Evolutionary conservation across 1,140 invertebrate species (phyloP).

Genomic region (Helicoverpa zea): DNA sequence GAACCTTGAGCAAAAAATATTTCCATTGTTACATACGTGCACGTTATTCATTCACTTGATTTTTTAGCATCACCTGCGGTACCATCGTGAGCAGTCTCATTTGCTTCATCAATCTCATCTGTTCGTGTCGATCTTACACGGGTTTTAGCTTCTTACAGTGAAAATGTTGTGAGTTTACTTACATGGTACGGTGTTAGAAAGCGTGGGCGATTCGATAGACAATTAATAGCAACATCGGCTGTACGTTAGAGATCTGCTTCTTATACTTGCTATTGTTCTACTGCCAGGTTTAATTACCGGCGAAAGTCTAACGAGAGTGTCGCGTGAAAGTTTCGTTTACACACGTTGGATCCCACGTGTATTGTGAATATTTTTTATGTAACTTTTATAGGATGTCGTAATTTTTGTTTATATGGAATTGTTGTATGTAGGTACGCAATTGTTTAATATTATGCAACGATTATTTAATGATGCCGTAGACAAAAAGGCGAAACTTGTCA

Average conservation of each 20-base stretch:
- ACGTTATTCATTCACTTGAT: conserved; percentile 57
- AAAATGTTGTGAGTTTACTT: conserved; percentile 66
- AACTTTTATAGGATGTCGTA: conserved; percentile 55
- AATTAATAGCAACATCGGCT: conserved; percentile 75
- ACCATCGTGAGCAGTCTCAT: conserved; percentile 52
- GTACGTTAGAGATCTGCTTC: conserved; percentile 74
- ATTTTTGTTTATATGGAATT: conserved; percentile 59
- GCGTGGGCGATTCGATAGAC: conserved; percentile 78
- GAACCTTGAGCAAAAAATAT: conserved; percentile 53
- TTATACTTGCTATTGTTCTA: conserved; percentile 79
- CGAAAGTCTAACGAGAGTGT: conserved; percentile 78
- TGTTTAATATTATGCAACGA: conserved; percentile 47
- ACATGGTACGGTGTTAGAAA: conserved; percentile 72
- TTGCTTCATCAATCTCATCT: conserved; percentile 44
- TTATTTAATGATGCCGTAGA: conserved; percentile 45
- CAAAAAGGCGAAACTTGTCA: conserved; percentile 20
- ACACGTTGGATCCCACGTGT: conserved; percentile 61
- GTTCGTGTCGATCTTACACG: conserved; percentile 28
- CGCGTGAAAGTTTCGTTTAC: conserved; percentile 72
- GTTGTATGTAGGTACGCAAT: conserved; percentile 20
- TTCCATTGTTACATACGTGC: conserved; percentile 58
- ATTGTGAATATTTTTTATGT: conserved; percentile 62
- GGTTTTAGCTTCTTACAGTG: conserved; percentile 50
- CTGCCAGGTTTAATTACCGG: conserved; percentile 76
- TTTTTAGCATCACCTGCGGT: conserved; percentile 51